A percentile compares a stretch with the other conserved stretches of the same genome.
Conservation (phyloP, 2,113 vertebrate species). For the Chrysochloris asiatica region DNA sequence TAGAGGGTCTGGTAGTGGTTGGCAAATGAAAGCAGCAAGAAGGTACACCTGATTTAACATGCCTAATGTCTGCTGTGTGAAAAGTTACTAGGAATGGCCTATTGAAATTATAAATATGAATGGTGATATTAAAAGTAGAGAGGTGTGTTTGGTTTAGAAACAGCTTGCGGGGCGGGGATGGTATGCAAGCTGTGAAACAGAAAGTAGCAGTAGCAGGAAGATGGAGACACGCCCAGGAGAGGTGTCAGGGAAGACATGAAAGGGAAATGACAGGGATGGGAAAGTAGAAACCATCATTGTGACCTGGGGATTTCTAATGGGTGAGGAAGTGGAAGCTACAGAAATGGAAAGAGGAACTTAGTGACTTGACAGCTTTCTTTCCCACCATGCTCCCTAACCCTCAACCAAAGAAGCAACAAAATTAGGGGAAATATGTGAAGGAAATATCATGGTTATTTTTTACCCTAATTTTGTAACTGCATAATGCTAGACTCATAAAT, state of each 20-base stretch:
- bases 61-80: background rate
- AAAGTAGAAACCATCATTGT: conserved; percentile 10
- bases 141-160: background rate
- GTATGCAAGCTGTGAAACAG: background rate
- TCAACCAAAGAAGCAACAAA: background rate
- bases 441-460: background rate
- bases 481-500: too few species aligned
- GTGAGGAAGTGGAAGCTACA: conserved; percentile 69
- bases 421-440: background rate
- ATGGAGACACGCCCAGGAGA: background rate
- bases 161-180: background rate
- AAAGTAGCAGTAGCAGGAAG: background rate
- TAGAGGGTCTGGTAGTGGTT: background rate
- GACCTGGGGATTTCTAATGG: conserved; percentile 60
- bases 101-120: background rate
- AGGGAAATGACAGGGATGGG: background rate
- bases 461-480: background rate
- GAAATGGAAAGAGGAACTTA: conserved; percentile 70
- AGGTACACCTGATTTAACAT: background rate
- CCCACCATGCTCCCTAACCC: background rate
- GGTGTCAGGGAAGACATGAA: background rate
- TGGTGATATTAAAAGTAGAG: background rate
- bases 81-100: background rate
- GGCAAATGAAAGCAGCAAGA: background rate
- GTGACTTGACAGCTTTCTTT: background rate